Evolutionary conservation across 2,113 vertebrate genomes (phyloP), one percentile per base, ranked within the genome.

Genomic region (Neofelis nebulosa): DNA sequence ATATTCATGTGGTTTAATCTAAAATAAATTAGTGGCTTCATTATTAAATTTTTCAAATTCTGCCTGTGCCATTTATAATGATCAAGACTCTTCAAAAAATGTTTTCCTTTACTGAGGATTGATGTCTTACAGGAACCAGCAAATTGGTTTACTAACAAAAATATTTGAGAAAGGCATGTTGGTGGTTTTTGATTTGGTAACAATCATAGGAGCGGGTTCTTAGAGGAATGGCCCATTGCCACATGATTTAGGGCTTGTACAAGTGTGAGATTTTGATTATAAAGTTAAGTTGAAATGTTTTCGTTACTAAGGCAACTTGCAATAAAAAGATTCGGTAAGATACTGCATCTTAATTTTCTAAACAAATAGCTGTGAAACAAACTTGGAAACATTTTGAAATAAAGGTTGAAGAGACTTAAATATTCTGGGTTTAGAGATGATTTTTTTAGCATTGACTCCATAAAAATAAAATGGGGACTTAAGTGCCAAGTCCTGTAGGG

Each of bases 201-300:
- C n/a, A 79, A 33, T 74, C 31, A 7, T 91, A 80, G 55, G 55
- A 78, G 38, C 15, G 55, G 36, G 18, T 90, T 66, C 6, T 78
- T 88, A 83, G 15, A 93, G 81, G 63, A 96, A 79, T 66, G 9
- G 61, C 57, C 33, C 3, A 48, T 14, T 85, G 83, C n/a, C 63
- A 0, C 29, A 31, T 95, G 13, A 48, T 31, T 55, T 71, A 91
- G 29, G 61, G 63, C 38, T 90, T 79, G 3, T 80, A 8, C 71
- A 84, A 87, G 23, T 69, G 27, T 36, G 50, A 95, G 52, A 27
- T 69, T 61, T 92, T 84, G 76, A 9, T 88, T 14, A 18, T 66
- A 61, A 91, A 79, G 93, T 85, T 79, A 91, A 76, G 74, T 71
- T 94, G 57, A 92, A 90, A 73, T 91, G 27, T 45, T 45, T 45